A percentile compares a stretch with the other conserved stretches of the same genome.
phyloP scores from a whole-genome alignment of 2,113 vertebrate genomes.

The Syngnathoides biaculeatus region DNA sequence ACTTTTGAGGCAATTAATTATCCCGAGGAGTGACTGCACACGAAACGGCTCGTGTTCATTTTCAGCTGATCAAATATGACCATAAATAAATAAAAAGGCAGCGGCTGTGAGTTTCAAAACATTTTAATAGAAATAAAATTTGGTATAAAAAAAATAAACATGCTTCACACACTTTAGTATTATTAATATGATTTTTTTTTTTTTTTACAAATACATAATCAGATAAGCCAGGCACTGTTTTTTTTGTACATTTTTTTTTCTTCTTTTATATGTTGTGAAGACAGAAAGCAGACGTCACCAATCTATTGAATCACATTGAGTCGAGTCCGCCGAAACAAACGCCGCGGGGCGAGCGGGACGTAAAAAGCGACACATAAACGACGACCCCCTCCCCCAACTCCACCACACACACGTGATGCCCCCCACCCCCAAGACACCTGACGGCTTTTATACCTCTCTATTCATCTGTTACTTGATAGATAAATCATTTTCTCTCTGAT shows the following conservation, averaged over 20 bases:
- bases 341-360: constrained; percentile 45
- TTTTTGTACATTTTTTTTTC: constrained; percentile 45
- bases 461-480: constrained; percentile 54
- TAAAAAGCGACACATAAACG: constrained; percentile 60
- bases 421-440: constrained; percentile 47
- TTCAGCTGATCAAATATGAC: background rate
- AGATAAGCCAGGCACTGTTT: constrained; percentile 94
- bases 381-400: constrained; percentile 11
- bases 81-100: no score
- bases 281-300: constrained; percentile 88
- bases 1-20: no score
- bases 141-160: constrained; percentile 85
- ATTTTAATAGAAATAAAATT: constrained; percentile 96
- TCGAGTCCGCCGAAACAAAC: constrained; percentile 82
- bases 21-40: no score
- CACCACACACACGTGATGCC: constrained; percentile 38
- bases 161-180: constrained; percentile 89
- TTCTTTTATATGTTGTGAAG: constrained; percentile 80
- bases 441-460: constrained; percentile 47
- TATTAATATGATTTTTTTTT: no score
- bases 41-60: no score
- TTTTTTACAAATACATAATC: constrained; percentile 78
- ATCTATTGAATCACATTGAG: constrained; percentile 88
- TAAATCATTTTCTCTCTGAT: constrained; percentile 3
- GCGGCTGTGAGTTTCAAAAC: constrained; percentile 76